Evolutionary conservation across 2,113 vertebrate species (phyloP).

Genomic region (Acanthisitta chloris): DNA sequence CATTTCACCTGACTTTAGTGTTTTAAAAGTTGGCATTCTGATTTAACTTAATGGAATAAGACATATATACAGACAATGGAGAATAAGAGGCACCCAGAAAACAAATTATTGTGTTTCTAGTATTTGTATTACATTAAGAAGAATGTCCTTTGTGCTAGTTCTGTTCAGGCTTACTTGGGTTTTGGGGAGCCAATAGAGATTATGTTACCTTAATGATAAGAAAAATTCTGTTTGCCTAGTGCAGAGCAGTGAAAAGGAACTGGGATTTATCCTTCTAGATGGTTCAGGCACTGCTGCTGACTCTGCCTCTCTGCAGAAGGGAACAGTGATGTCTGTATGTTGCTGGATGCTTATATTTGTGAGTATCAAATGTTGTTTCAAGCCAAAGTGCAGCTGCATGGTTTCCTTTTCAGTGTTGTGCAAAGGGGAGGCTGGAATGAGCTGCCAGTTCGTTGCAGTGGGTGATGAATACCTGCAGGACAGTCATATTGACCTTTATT

Average conservation of each 20-base stretch:
- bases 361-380: not conserved
- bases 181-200: not conserved
- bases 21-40: not conserved
- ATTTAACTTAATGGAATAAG: not conserved
- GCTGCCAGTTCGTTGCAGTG: not conserved
- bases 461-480: not conserved
- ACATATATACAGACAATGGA: not conserved
- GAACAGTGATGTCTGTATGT: not conserved
- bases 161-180: not conserved
- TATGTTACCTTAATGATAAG: not conserved
- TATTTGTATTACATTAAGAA: not conserved
- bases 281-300: not conserved
- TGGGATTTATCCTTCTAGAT: not conserved
- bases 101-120: not conserved
- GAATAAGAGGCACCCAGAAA: not conserved
- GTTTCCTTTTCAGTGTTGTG: not conserved
- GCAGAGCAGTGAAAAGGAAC: not conserved
- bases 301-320: not conserved
- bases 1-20: not conserved
- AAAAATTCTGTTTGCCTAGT: not conserved
- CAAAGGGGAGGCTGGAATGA: not conserved
- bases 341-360: not conserved
- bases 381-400: not conserved
- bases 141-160: not conserved
- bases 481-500: not conserved